Conservation (phyloP, 2,113 vertebrate genomes). For the Platycercus adscitus region DNA sequence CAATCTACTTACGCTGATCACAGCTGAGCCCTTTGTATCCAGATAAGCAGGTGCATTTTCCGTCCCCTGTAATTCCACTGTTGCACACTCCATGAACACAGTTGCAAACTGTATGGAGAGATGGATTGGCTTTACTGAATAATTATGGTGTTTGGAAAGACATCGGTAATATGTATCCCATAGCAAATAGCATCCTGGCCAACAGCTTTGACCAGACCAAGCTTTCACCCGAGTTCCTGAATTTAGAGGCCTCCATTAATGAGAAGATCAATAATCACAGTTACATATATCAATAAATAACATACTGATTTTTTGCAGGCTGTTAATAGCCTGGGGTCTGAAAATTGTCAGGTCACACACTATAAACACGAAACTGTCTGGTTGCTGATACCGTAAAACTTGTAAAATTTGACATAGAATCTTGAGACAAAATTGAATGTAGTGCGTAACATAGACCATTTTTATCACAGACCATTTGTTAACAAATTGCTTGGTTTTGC, state of each 20-base stretch:
- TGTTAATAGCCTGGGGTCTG: background rate
- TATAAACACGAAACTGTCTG: background rate
- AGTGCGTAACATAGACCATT: rapidly evolving
- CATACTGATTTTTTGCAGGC: background rate
- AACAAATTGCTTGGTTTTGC: background rate
- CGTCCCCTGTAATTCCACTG: slow-evolving; percentile 79
- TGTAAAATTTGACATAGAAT: background rate
- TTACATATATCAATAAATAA: background rate
- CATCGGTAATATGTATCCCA: rapidly evolving
- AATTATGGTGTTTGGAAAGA: background rate
- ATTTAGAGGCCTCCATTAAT: background rate
- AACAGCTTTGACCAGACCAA: background rate
- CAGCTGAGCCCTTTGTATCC: slow-evolving; percentile 85
- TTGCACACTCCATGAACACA: slow-evolving; percentile 89
- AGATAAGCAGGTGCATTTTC: slow-evolving; percentile 86
- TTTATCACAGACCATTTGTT: background rate
- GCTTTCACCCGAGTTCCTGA: background rate
- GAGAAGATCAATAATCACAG: background rate
- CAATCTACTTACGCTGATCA: slow-evolving; percentile 79
- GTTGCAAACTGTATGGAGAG: slow-evolving; percentile 78
- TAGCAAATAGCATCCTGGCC: background rate
- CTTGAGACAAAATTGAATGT: background rate
- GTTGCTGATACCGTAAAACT: background rate
- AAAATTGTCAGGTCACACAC: background rate
- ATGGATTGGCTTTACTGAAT: background rate